phyloP scores from a whole-genome alignment of 2,797 vertebrate genomes.

The Amblyopsis hoosieri region DNA sequence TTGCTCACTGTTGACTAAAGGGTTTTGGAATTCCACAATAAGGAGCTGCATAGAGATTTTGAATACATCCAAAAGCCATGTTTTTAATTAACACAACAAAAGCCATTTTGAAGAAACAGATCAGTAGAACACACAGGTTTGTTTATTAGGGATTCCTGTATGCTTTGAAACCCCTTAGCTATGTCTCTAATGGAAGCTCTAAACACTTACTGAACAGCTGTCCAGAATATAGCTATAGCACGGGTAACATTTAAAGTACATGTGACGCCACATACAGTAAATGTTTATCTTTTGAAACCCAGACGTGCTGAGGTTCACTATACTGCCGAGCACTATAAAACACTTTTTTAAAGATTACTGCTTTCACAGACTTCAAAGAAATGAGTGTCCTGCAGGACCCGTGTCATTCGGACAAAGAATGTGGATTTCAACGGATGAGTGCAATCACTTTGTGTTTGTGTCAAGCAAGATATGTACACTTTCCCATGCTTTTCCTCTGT shows the following conservation, averaged over 20 bases:
- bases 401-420: constrained; percentile 27
- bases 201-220: constrained; percentile 20
- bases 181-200: constrained; percentile 10
- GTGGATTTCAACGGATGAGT: constrained; percentile 1
- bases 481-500: constrained; percentile 31
- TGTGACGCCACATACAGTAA: neutral
- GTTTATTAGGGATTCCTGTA: neutral
- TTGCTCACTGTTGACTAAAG: too few species aligned
- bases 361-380: constrained; percentile 46
- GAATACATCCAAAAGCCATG: too few species aligned
- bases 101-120: neutral
- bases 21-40: too few species aligned
- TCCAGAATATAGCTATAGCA: constrained; percentile 15
- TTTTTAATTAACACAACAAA: neutral
- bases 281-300: neutral
- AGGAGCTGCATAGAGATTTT: too few species aligned
- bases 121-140: too few species aligned
- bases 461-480: constrained; percentile 2
- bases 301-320: neutral
- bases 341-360: constrained; percentile 14
- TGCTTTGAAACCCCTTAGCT: constrained; percentile 12
- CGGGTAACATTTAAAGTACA: neutral
- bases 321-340: constrained; percentile 14
- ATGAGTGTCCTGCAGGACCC: constrained; percentile 2
- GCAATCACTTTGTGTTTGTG: constrained; percentile 10